Base-by-base conservation (phyloP, 2,113 vertebrate genomes). In the Carassius auratus region DNA sequence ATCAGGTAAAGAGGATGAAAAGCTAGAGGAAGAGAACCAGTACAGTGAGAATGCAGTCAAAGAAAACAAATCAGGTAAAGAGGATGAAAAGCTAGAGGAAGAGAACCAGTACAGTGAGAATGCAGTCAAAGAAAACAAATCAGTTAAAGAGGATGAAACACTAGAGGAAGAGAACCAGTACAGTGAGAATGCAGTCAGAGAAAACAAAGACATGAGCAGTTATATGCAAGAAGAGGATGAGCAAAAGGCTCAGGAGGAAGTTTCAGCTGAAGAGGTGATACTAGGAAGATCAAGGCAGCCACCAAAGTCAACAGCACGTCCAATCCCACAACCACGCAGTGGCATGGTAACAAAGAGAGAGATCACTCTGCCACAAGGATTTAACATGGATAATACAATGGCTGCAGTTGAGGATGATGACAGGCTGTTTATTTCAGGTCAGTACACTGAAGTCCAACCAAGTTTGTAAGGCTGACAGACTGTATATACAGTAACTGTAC, bases 281-380 rank as follows among this genome's bases (percentile, higher is more conserved):
- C 59, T 84, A 89, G 79, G 55, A 1, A 68, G 80, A 66, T 36
- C 68, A 61, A 89, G 17, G 85, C 91, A 87, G 89, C 85, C 91
- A 52, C 90, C 92, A 90, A 91, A 93, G 84, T 91, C 92, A 15
- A 90, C 91, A 89, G 92, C 76, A 89, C 92, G 74, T 90, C 92
- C 57, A 93, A 91, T 85, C 90, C 87, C 50, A 93, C 21, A 82
- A 76, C 42, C 8, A 69, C 78, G 86, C 52, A 90, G 82, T 78
- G 85, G 92, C 78, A 92, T 93, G 1, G 92, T 95, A 90, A 95
- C 95, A 78, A 96, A 95, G 92, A 94, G 94, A 83, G 87, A 95
- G 82, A 94, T 95, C 83, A 93, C 91, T 13, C 90, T 94, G 50
- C 92, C 93, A 21, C 86, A 85, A 30, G 86, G 85, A 83, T 91